Percentiles rank a stretch among this genome's conserved stretches.
phyloP scores from a whole-genome alignment of 1,140 invertebrate species.

The Goniozus legneri region DNA sequence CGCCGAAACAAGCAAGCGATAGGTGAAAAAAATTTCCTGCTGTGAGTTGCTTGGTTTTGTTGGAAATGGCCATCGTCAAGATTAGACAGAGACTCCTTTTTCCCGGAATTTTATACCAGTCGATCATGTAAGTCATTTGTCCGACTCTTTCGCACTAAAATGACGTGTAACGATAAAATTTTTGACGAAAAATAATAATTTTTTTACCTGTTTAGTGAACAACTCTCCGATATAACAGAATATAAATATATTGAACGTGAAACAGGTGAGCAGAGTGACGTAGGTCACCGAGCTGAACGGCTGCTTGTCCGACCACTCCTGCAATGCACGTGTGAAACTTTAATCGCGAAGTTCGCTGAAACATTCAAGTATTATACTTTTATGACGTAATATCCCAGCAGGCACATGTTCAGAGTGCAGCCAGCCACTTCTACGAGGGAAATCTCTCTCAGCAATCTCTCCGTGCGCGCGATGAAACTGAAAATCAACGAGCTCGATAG shows the following conservation, averaged over 20 bases:
- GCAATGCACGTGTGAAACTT: too few relatives aligned
- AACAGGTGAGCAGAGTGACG: conserved; percentile 16
- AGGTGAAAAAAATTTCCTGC: conserved; percentile 29
- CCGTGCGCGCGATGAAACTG: conserved; percentile 25
- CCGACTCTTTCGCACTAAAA: conserved; percentile 25
- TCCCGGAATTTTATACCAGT: conserved; percentile 29
- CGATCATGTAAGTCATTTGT: conserved; percentile 25
- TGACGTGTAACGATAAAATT: background rate
- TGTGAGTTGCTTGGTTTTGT: conserved; percentile 24
- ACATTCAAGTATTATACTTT: too few relatives aligned
- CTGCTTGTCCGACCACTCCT: background rate
- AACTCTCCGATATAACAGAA: conserved; percentile 34
- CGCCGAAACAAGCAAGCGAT: conserved; percentile 28
- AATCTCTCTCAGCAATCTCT: conserved; percentile 27
- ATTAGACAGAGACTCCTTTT: conserved; percentile 22
- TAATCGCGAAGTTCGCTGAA: too few relatives aligned
- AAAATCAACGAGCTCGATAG: background rate
- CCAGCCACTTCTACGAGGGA: conserved; percentile 34
- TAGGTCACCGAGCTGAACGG: background rate
- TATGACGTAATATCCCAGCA: conserved; percentile 36
- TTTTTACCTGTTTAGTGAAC: conserved; percentile 26
- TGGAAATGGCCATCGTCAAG: conserved; percentile 26
- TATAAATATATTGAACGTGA: conserved; percentile 32
- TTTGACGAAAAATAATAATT: background rate
- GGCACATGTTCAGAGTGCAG: conserved; percentile 32